A percentile compares a stretch with the other conserved stretches of the same genome.
Evolutionary conservation across 2,113 vertebrate species (phyloP).

Genomic region (Paracanthobrama guichenoti): DNA sequence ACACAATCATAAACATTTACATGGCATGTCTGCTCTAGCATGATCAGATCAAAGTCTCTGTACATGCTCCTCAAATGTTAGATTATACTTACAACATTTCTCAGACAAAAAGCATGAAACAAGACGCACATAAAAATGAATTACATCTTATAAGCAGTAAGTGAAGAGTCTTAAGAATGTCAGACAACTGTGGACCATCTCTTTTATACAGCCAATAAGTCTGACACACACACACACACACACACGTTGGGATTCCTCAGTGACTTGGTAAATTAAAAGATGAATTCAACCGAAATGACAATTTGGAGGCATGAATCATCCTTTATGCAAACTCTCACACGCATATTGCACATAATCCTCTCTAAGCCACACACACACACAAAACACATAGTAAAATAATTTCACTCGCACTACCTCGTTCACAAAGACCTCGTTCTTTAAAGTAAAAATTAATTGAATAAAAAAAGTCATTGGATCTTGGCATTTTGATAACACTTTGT

Average conservation of each 20-base stretch:
- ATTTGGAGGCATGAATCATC: constrained; percentile 44
- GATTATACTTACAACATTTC: constrained; percentile 59
- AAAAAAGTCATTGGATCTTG: constrained; percentile 22
- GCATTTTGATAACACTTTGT: not conserved
- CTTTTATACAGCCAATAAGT: constrained; percentile 47
- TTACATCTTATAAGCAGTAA: constrained; percentile 61
- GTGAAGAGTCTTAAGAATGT: constrained; percentile 36
- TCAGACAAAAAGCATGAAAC: constrained; percentile 47
- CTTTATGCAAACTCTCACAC: constrained; percentile 10
- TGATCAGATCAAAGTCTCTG: constrained; percentile 61
- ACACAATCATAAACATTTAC: constrained; percentile 60
- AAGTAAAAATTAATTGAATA: constrained; percentile 51
- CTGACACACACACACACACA: constrained; percentile 34
- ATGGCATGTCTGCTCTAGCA: constrained; percentile 62
- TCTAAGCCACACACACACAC: constrained; percentile 37
- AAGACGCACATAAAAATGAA: constrained; percentile 51
- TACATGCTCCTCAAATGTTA: constrained; percentile 62
- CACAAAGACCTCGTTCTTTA: constrained; percentile 39
- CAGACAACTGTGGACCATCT: constrained; percentile 18
- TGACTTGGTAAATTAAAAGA: constrained; percentile 52
- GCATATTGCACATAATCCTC: constrained; percentile 42
- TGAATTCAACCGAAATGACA: constrained; percentile 36
- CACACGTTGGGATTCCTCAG: constrained; percentile 36
- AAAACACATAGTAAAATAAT: constrained; percentile 37
- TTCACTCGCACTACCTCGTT: constrained; percentile 38